Evolutionary conservation across 2,113 vertebrate genomes (phyloP).

Genomic region (Stictonetta naevosa): DNA sequence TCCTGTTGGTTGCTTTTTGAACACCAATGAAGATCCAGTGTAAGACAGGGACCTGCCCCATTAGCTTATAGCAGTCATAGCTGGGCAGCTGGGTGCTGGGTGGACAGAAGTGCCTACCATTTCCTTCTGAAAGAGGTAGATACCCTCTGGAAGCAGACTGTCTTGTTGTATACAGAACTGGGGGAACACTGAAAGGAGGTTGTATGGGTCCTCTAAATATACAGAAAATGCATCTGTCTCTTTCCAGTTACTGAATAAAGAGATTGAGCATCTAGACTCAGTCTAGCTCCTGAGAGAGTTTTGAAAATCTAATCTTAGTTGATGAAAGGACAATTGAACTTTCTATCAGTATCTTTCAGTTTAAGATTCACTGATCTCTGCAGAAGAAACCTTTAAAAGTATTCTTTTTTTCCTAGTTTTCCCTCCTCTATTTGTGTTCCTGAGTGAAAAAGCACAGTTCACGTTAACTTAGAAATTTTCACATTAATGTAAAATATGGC

Average conservation of each 20-base stretch:
- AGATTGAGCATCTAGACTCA: neutral
- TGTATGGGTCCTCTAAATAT: neutral
- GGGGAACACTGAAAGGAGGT: neutral
- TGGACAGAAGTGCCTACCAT: neutral
- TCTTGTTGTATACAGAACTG: neutral
- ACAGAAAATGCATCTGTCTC: neutral
- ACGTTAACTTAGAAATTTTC: neutral
- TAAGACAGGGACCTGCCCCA: rapidly evolving
- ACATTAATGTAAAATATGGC: neutral
- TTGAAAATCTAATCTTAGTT: neutral
- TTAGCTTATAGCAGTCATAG: neutral
- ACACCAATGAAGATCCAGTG: neutral
- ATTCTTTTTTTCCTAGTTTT: neutral
- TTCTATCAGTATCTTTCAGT: neutral
- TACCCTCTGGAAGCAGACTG: neutral
- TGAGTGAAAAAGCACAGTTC: neutral
- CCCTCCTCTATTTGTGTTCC: neutral
- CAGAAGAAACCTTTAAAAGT: neutral
- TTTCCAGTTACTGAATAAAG: neutral
- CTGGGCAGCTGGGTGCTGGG: rapidly evolving
- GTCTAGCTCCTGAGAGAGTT: neutral
- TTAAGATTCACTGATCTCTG: neutral
- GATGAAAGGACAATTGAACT: neutral
- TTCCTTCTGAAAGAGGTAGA: neutral
- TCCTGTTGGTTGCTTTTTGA: neutral